Evolutionary conservation across 2,113 vertebrate genomes (phyloP), one percentile per base, ranked within the genome.

Genomic region (Eulemur rufifrons): DNA sequence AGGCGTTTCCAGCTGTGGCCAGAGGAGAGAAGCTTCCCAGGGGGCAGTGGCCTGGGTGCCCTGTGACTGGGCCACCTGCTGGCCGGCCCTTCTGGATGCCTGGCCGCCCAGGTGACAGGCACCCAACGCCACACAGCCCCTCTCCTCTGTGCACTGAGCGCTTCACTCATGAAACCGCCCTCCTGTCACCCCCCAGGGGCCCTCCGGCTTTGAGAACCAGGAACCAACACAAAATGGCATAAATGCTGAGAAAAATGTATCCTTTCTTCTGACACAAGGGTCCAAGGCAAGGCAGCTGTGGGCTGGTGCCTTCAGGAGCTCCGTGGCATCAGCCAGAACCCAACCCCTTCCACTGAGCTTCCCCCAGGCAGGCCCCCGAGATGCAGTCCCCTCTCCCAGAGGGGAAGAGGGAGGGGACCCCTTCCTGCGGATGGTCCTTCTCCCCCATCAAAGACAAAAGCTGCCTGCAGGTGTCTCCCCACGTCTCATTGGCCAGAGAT

Each of bases 401-500:
- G 27, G 52, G 32, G n/a, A 23, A 68, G 20, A 21, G 34, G 15
- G 11, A 5, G 0, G 12, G 42, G 68, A 47, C 4, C 7, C 15
- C 3, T 73, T 80, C 27, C 47, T 8, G 4, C 1, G 20, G 29
- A 5, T 34, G 12, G 4, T 6, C 5, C 12, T 2, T 10, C 1
- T 25, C 6, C 8, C 12, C 27, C 34, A 11, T n/a, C 74, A 61
- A 59, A 61, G 29, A 50, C 25, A 61, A 61, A 82, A 78, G 25
- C 64, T 13, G 0, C 66, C 39, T 59, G n/a, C 20, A 5, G 37
- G 18, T 47, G 39, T 59, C 63, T 90, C 47, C 39, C 92, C 56
- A 2, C 11, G 13, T 83, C 77, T 95, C 89, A 74, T 66, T 96
- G 95, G 86, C 61, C 85, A 71, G 81, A 81, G 73, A 32, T 86